A percentile compares a stretch with the other conserved stretches of the same genome.
Conservation (phyloP, 2,113 vertebrate genomes). For the Hippocampus comes region DNA sequence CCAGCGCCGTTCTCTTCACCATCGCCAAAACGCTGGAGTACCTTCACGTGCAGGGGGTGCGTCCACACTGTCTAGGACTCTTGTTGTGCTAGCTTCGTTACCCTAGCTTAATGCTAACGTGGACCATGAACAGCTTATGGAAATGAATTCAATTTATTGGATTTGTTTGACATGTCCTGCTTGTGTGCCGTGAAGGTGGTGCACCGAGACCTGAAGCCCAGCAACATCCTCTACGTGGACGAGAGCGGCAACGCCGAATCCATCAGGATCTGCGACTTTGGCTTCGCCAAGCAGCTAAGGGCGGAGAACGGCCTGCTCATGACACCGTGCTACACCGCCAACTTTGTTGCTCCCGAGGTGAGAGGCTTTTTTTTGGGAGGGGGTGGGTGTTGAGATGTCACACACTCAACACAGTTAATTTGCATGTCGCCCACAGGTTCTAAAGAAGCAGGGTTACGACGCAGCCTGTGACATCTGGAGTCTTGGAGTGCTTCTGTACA, state of each 20-base stretch:
- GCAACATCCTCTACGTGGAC: constrained; percentile 96
- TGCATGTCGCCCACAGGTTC: constrained; percentile 51
- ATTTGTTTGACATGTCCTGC: no score
- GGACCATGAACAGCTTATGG: no score
- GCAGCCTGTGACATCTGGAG: constrained; percentile 80
- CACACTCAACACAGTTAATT: background rate
- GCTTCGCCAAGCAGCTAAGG: constrained; percentile 92
- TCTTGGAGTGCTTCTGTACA: constrained; percentile 76
- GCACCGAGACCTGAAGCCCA: constrained; percentile 95
- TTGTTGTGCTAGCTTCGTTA: background rate
- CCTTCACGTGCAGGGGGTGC: constrained; percentile 88
- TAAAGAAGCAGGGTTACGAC: constrained; percentile 78
- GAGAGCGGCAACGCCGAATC: constrained; percentile 93
- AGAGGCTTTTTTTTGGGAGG: background rate
- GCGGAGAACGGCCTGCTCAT: constrained; percentile 95
- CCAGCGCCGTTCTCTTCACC: constrained; percentile 87
- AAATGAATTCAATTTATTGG: no score
- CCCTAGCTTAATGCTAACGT: no score
- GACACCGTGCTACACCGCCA: constrained; percentile 95
- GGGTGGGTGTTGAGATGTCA: background rate
- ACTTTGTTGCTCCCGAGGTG: constrained; percentile 98
- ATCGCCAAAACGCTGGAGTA: constrained; percentile 90
- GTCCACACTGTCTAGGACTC: constrained; percentile 7
- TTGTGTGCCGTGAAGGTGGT: constrained; percentile 77
- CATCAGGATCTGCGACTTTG: constrained; percentile 95